Percentiles rank a stretch among this genome's conserved stretches.
Conservation (phyloP, 2,113 vertebrate genomes). For the Lepus timidus region DNA sequence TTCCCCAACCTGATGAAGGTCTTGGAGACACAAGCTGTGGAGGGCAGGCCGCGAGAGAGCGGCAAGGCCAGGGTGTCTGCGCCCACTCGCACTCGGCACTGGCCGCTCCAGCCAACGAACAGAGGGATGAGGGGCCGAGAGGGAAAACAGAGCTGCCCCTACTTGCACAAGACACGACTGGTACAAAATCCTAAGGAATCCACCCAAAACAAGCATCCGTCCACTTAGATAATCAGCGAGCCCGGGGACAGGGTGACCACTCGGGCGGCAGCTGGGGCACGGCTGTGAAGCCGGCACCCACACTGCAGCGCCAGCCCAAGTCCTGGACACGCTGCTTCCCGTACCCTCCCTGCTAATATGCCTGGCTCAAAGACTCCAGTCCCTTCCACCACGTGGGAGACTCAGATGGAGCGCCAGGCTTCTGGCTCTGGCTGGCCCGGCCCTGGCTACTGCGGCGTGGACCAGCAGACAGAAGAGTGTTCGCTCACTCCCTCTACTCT, state of each 20-base stretch:
- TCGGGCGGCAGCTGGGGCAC: too few relatives aligned
- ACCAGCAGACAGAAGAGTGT: too few relatives aligned
- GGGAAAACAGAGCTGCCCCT: neutral
- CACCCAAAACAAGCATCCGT: neutral
- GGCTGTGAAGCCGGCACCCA: too few relatives aligned
- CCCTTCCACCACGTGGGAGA: too few relatives aligned
- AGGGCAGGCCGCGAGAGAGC: neutral
- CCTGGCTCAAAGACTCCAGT: too few relatives aligned
- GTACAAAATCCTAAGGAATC: neutral
- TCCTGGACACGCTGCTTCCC: too few relatives aligned
- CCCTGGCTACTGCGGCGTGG: too few relatives aligned
- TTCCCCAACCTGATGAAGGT: neutral
- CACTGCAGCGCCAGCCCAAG: too few relatives aligned
- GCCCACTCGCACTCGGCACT: neutral
- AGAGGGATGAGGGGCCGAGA: neutral
- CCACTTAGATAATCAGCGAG: neutral
- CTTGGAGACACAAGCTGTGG: neutral
- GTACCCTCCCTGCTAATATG: too few relatives aligned
- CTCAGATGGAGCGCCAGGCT: too few relatives aligned
- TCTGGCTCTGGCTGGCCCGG: too few relatives aligned
- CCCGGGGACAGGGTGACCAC: neutral
- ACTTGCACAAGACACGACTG: neutral
- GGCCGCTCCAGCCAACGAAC: neutral
- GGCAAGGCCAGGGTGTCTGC: neutral
- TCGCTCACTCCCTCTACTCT: too few relatives aligned